Evolutionary conservation across 2,113 vertebrate species (phyloP).

Genomic region (Astur gentilis): DNA sequence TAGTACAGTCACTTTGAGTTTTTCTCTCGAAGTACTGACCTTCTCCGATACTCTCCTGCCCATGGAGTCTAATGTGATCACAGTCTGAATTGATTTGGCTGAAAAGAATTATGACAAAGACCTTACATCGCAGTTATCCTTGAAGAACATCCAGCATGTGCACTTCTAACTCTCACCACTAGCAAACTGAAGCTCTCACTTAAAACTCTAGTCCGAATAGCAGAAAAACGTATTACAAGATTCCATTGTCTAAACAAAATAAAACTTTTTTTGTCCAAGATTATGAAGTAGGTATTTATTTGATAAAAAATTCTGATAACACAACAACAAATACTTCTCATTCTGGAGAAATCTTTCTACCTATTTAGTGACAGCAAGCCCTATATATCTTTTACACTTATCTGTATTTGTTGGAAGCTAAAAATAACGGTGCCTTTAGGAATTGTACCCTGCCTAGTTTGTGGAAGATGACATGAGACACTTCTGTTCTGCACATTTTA

Average conservation of each 20-base stretch:
- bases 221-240: not conserved
- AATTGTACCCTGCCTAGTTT: not conserved
- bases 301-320: not conserved
- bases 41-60: not conserved
- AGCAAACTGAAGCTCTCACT: not conserved
- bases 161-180: not conserved
- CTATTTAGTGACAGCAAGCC: not conserved
- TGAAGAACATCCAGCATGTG: not conserved
- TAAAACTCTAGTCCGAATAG: not conserved
- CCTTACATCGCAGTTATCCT: not conserved
- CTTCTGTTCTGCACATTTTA: not conserved
- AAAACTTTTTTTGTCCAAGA: not conserved
- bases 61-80: not conserved
- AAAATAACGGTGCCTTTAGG: slow-evolving; percentile 51
- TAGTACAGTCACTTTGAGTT: not conserved
- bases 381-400: not conserved
- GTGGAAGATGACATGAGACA: not conserved
- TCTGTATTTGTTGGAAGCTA: not conserved
- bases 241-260: not conserved
- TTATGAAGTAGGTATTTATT: not conserved
- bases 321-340: not conserved
- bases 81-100: not conserved
- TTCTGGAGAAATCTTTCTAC: not conserved
- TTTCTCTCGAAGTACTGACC: not conserved
- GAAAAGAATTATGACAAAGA: not conserved